Percentiles rank a stretch among this genome's conserved stretches.
These are phyloP conservation scores for Phymanthus crucifer DNA, from an alignment of 92 coral and sea anemone species.

Conservation along the genomic window DNA sequence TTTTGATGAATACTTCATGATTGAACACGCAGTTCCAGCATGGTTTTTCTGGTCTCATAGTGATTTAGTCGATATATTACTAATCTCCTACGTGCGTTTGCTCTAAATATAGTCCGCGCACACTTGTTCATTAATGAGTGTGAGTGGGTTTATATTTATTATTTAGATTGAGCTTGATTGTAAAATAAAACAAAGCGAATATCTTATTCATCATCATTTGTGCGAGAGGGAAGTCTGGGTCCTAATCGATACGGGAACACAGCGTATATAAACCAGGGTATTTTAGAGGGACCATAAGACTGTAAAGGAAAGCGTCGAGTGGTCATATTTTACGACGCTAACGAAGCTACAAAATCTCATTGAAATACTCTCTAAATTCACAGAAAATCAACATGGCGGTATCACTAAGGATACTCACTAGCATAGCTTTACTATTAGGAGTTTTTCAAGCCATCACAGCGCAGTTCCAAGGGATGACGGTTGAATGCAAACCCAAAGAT, in stretches of 20 bases:
- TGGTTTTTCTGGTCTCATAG: background rate
- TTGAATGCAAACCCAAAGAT: conserved; percentile 37
- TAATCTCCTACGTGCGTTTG: background rate
- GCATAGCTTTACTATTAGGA: background rate
- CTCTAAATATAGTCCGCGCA: background rate
- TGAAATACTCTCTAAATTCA: too few relatives aligned
- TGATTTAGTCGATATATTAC: background rate
- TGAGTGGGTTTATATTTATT: background rate
- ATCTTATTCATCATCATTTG: background rate
- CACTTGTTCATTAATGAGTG: background rate
- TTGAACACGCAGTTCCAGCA: background rate
- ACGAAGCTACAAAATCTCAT: background rate
- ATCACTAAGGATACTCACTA: background rate
- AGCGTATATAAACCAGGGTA: background rate
- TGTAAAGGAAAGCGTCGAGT: too few relatives aligned
- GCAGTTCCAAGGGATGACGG: conserved; percentile 10
- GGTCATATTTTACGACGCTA: background rate
- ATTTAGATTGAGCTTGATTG: background rate
- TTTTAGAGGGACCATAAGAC: background rate
- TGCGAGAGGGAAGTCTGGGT: background rate
- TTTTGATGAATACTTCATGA: background rate
- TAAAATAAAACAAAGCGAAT: background rate
- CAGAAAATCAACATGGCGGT: background rate
- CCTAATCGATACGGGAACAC: background rate
- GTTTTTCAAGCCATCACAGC: background rate